Evolutionary conservation across 2,113 vertebrate genomes (phyloP).

Genomic region (Speoplatyrhinus poulsoni): DNA sequence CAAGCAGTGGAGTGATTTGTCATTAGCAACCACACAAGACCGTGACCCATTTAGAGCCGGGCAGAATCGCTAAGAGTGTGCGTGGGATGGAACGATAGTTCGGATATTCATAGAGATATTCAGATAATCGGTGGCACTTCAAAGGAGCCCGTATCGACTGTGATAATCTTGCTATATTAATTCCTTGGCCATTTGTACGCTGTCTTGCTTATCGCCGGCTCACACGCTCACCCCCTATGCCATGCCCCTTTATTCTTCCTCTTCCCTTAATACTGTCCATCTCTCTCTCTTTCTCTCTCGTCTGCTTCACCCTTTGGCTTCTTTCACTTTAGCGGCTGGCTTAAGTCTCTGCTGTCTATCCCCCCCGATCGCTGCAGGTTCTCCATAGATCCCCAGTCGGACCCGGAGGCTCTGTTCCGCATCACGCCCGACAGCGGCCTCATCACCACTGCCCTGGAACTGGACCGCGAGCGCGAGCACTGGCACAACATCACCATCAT

Average conservation of each 20-base stretch:
- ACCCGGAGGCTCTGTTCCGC: constrained; percentile 84
- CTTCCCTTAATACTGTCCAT: background rate
- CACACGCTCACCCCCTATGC: constrained; percentile 42
- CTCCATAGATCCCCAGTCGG: constrained; percentile 86
- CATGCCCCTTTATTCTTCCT: background rate
- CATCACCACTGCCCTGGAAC: constrained; percentile 80
- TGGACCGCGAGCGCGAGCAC: constrained; percentile 85
- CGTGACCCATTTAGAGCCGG: constrained; percentile 57
- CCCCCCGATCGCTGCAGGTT: constrained; percentile 72
- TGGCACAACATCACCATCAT: constrained; percentile 89
- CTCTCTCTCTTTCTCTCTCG: background rate
- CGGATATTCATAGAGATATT: constrained; percentile 62
- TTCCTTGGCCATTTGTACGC: constrained; percentile 65
- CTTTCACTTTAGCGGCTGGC: background rate
- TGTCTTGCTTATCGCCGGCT: constrained; percentile 58
- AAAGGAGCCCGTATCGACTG: constrained; percentile 62
- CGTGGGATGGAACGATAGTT: constrained; percentile 57
- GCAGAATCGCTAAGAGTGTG: constrained; percentile 37
- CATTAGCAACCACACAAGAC: constrained; percentile 34
- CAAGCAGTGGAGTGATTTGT: constrained; percentile 31
- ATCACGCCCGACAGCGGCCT: constrained; percentile 84
- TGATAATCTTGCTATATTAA: constrained; percentile 71
- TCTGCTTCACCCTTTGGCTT: background rate
- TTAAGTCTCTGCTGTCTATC: constrained; percentile 2
- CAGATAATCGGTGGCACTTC: constrained; percentile 67